Percentiles rank a stretch among this genome's conserved stretches.
phyloP scores from a whole-genome alignment of 2,113 vertebrate species.

The Zosterops borbonicus region DNA sequence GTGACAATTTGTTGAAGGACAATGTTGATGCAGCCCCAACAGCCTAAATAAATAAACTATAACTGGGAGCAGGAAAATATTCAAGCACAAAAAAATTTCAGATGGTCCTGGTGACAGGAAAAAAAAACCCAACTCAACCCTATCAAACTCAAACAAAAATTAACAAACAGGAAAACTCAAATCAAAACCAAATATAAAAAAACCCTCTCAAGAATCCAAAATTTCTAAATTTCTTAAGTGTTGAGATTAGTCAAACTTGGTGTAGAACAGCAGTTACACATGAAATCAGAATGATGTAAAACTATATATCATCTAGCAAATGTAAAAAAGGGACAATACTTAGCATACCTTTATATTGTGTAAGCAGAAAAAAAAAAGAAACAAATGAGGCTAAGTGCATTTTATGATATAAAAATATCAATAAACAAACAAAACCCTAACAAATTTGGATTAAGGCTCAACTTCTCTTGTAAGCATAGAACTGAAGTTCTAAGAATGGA shows the following conservation, averaged over 20 bases:
- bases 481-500: not conserved
- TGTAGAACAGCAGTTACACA: not conserved
- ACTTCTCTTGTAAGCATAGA: not conserved
- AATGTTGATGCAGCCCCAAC: not conserved
- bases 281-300: not conserved
- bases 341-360: not conserved
- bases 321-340: not conserved
- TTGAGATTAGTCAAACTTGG: not conserved
- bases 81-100: not conserved
- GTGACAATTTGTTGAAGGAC: too few relatives aligned
- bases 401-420: not conserved
- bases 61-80: not conserved
- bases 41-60: not conserved
- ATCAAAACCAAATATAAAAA: not conserved
- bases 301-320: not conserved
- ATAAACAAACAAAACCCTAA: not conserved
- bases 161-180: not conserved
- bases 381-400: not conserved
- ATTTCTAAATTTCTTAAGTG: not conserved
- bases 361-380: not conserved
- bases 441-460: not conserved
- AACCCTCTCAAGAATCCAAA: not conserved
- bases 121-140: not conserved
- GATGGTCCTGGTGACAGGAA: not conserved
- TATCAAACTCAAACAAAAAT: not conserved